Evolutionary conservation across 2,113 vertebrate genomes (phyloP), one percentile per base, ranked within the genome.

Genomic region (Strix uralensis): DNA sequence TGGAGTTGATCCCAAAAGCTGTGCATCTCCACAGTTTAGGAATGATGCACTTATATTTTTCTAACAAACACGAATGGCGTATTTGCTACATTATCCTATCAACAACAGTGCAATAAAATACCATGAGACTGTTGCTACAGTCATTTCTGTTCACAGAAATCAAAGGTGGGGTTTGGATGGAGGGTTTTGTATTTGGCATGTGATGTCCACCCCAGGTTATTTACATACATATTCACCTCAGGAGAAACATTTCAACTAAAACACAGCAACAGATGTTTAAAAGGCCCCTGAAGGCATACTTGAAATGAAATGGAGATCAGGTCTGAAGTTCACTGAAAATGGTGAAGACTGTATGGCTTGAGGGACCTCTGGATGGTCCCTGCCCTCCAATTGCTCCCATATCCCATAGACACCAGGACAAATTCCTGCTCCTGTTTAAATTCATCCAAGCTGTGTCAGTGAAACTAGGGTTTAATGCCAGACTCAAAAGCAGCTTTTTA

Each of bases 1-100:
- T 71, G 91, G 91, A 95, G 52, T 51, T 58, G 65, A 77, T 94
- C 73, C 88, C 3, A 2, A 94, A 88, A 91, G 66, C 93, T 92
- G n/a, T 72, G 79, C 49, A 18, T 92, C 94, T 87, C 94, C 0
- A 0, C 74, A 73, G 58, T 88, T 97, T 38, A 62, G 94, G 66
- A 95, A 90, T 82, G 61, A 89, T 96, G 77, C 83, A n/a, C 22
- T 92, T 66, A 2, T 0, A 47, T 92, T 91, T 93, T 74, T 47
- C 46, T 81, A 59, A 81, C 77, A 84, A 81, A 81, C 34, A 66
- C 4, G 9, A 91, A 63, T 15, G 1, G 18, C 5, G 0, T 52
- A 21, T 86, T 86, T 95, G 55, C 32, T 87, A 1, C 6, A 2
- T 85, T 44, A 75, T 73, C 30, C 70, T 34, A 36, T 57, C 58